Conservation (phyloP, 2,797 vertebrate genomes). For the Thalassophryne amazonica region DNA sequence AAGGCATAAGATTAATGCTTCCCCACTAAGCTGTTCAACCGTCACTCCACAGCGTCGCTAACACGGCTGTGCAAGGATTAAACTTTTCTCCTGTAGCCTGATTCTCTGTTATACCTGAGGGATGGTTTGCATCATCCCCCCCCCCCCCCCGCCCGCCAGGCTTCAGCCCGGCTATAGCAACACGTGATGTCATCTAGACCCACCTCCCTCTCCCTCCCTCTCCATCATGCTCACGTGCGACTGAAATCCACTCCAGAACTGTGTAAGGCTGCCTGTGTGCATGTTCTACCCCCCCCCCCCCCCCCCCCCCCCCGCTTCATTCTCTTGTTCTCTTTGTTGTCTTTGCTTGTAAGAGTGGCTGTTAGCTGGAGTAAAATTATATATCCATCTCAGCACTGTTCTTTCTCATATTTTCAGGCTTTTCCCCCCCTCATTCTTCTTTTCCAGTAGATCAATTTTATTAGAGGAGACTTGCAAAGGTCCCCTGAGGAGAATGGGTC, state of each 20-base stretch:
- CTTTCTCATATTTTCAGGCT: neutral
- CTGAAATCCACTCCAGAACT: constrained; percentile 60
- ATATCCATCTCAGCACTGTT: neutral
- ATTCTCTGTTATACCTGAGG: no score
- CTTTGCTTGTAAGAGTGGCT: neutral
- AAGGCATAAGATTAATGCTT: constrained; percentile 47
- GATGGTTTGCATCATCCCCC: no score
- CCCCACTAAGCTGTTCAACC: constrained; percentile 23
- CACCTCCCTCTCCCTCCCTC: constrained; percentile 47
- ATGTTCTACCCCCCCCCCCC: constrained; percentile 9
- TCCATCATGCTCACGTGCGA: constrained; percentile 52
- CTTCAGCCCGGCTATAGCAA: constrained; percentile 81
- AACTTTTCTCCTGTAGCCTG: constrained; percentile 17
- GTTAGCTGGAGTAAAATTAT: neutral
- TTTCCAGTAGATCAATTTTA: constrained; percentile 61
- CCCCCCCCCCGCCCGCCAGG: constrained; percentile 49
- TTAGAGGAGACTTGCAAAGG: constrained; percentile 16
- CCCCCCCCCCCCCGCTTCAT: constrained; percentile 38
- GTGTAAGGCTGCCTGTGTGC: constrained; percentile 23
- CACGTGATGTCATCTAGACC: constrained; percentile 81
- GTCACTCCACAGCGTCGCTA: neutral
- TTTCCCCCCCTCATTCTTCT: constrained; percentile 4
- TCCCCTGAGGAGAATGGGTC: neutral
- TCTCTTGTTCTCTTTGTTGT: constrained; percentile 29
- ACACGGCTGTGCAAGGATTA: constrained; percentile 41